Conservation (phyloP, 2,797 vertebrate species). For the Micromesistius poutassou region DNA sequence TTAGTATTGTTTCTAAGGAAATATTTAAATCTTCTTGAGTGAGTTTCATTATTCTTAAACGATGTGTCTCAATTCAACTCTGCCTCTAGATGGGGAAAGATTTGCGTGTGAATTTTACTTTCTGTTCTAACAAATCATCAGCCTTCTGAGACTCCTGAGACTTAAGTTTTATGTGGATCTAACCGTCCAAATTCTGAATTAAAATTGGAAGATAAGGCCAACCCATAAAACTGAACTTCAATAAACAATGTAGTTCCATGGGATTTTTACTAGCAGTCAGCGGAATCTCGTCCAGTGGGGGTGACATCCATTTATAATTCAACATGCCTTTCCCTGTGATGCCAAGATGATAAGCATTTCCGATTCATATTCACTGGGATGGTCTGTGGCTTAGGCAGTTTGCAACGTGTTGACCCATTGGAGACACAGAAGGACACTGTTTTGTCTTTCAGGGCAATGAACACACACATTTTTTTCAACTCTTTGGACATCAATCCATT, state of each 20-base stretch:
- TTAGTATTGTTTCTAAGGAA: background rate
- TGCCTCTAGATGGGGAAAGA: background rate
- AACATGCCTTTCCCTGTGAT: constrained; percentile 55
- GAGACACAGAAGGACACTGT: constrained; percentile 44
- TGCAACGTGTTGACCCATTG: constrained; percentile 18
- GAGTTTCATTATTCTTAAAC: background rate
- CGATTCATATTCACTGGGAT: constrained; percentile 51
- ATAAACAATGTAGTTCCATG: constrained; percentile 49
- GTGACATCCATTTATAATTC: constrained; percentile 62
- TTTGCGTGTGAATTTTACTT: background rate
- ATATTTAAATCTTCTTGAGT: background rate
- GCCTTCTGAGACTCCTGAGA: background rate
- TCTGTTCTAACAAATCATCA: background rate
- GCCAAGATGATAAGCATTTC: constrained; percentile 58
- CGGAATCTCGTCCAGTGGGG: constrained; percentile 44
- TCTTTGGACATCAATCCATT: background rate
- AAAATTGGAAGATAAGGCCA: constrained; percentile 26
- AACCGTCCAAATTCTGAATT: background rate
- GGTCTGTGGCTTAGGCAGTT: constrained; percentile 58
- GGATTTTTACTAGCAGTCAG: constrained; percentile 31
- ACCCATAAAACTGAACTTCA: constrained; percentile 42
- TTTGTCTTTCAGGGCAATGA: constrained; percentile 8
- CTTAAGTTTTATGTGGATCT: background rate
- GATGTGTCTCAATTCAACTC: background rate
- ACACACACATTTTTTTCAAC: constrained; percentile 4